These are phyloP conservation scores for Serranochromis macrocephalus DNA, from an alignment of 2,113 vertebrate species.

Conservation along the genomic window DNA sequence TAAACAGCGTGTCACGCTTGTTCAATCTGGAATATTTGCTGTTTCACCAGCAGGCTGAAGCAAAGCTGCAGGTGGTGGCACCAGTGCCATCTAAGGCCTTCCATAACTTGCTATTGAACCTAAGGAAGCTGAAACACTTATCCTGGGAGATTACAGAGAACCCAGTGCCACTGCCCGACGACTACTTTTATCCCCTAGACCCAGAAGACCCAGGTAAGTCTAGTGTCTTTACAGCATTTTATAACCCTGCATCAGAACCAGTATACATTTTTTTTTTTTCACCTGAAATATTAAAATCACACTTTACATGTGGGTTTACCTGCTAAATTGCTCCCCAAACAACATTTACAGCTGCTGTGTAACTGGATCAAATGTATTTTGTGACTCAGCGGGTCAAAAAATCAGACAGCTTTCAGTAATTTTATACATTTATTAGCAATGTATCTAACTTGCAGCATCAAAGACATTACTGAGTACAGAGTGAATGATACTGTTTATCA, in stretches of 20 bases:
- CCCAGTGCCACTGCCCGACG: conserved; percentile 25
- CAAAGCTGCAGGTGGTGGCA: conserved; percentile 23
- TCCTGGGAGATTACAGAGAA: conserved; percentile 56
- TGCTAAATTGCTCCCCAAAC: neutral
- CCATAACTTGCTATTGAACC: conserved; percentile 29
- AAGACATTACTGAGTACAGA: neutral
- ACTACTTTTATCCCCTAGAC: conserved; percentile 46
- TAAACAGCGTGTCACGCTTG: neutral
- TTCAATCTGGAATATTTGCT: conserved; percentile 46
- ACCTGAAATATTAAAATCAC: neutral
- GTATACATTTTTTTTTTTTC: neutral
- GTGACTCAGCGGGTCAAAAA: neutral
- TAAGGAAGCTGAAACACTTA: conserved; percentile 38
- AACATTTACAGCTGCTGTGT: neutral
- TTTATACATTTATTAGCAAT: neutral
- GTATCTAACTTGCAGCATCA: neutral
- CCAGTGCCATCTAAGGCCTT: conserved; percentile 31
- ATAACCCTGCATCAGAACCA: neutral
- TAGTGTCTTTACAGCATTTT: neutral
- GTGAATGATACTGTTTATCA: neutral
- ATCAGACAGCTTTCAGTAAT: neutral
- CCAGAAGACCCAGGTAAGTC: conserved; percentile 14
- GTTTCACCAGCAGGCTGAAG: conserved; percentile 50
- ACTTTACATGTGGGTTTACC: neutral
- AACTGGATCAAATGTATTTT: neutral